Base-by-base conservation (phyloP, 2,797 vertebrate genomes). In the Scarus forsteni region DNA sequence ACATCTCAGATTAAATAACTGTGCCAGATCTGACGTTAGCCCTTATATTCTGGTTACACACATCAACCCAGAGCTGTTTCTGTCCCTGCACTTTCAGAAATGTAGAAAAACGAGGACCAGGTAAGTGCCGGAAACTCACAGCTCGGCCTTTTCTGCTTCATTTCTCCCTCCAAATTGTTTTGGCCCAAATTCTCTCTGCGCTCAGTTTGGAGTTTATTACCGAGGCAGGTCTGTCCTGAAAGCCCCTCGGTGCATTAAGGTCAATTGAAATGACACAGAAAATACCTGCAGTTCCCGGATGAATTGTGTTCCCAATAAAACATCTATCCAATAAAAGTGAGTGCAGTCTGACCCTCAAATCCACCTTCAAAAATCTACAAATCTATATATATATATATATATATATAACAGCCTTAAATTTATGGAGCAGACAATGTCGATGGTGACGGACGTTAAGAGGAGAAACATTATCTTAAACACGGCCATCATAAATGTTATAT, bases 161-260 rank as follows among this genome's bases (percentile, higher is more conserved):
- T 49, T 34, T 63, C 35, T 50, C 42, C 45, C 6, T 18, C 70
- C 18, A 60, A 63, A 55, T 43, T 48, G 50, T 75, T 83, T 71
- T 53, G 40, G 60, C 78, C 73, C 74, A 67, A 73, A 85, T 84
- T 65, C 45, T 73, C 82, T 78, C 77, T 58, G 66, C 19, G 65
- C 67, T 35, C 8, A 5, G 8, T 63, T 56, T 61, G 45, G 12
- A 27, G 66, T 70, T 57, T 40, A 64, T 57, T 40, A 39, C 10
- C 13, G 66, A 59, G 10, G 46, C 40, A 40, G 14, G 53, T 52
- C 35, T 49, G 66, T 71, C 76, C 83, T 76, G 57, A 84, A 84
- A 84, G 65, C 75, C 62, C 77, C 66, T 65, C 56, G 12, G 64
- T 72, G 83, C 54, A 90, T 91, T 88, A 85, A 87, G 90, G 90